Evolutionary conservation across 2,113 vertebrate species (phyloP).

Genomic region (Cynoglossus semilaevis): DNA sequence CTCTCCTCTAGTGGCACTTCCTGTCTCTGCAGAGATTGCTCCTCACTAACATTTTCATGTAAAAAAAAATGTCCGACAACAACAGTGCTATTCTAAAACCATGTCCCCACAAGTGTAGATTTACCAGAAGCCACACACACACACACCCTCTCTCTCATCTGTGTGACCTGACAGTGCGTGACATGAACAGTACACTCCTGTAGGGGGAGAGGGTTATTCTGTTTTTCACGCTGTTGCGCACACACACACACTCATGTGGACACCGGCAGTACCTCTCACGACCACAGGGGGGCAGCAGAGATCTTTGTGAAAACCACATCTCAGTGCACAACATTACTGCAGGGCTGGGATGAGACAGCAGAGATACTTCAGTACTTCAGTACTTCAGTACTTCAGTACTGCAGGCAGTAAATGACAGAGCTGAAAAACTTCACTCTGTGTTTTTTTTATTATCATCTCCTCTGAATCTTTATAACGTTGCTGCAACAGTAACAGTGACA

Average conservation of each 20-base stretch:
- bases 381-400: no score
- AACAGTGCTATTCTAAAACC: no score
- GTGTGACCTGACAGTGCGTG: slow-evolving; percentile 40
- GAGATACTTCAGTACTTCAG: background rate
- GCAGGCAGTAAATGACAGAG: no score
- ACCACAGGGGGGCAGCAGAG: slow-evolving; percentile 69
- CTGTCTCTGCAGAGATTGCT: slow-evolving; percentile 62
- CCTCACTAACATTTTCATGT: slow-evolving; percentile 65
- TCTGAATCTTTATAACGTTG: no score
- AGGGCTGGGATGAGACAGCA: slow-evolving; percentile 30
- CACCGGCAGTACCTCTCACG: background rate
- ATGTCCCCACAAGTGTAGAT: slow-evolving; percentile 3
- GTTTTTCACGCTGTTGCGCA: slow-evolving; percentile 16
- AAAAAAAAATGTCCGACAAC: no score
- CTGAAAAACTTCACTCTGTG: no score
- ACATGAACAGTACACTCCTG: slow-evolving; percentile 50
- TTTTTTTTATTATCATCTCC: no score
- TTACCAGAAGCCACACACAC: slow-evolving; percentile 2
- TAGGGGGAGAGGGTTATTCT: slow-evolving; percentile 12
- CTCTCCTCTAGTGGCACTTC: slow-evolving; percentile 18
- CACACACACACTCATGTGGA: background rate
- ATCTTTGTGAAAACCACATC: slow-evolving; percentile 18
- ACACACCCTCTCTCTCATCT: slow-evolving; percentile 23
- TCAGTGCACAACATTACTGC: slow-evolving; percentile 32
- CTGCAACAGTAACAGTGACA: no score